Evolutionary conservation across 2,113 vertebrate species (phyloP).

Genomic region (Emydura subglobosa): DNA sequence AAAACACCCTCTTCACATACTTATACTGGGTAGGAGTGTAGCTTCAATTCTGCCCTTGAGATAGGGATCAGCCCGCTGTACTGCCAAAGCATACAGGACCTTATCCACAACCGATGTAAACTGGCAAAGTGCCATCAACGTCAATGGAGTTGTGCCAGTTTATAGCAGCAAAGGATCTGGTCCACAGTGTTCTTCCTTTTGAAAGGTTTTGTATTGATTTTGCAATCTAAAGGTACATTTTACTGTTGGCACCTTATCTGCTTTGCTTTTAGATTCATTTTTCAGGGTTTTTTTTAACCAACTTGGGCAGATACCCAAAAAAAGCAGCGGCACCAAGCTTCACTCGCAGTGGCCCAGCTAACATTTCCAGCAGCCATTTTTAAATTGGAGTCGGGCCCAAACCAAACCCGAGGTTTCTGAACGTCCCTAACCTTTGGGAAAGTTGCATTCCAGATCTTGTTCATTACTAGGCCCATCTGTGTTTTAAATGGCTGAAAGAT

Average conservation of each 20-base stretch:
- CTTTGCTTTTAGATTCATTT: neutral
- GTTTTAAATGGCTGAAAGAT: neutral
- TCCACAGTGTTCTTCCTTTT: neutral
- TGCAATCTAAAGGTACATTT: no score
- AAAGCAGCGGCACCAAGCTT: neutral
- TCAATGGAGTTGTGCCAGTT: fast-evolving
- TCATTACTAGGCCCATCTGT: neutral
- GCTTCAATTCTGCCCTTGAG: neutral
- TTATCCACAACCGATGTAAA: neutral
- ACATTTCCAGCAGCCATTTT: neutral
- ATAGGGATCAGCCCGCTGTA: neutral
- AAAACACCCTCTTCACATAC: neutral
- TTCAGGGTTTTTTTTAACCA: neutral
- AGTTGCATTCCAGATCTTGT: neutral
- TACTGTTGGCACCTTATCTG: neutral
- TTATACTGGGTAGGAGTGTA: neutral
- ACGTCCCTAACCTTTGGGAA: neutral
- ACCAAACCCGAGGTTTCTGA: neutral
- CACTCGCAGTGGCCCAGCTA: neutral
- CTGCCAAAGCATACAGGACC: neutral
- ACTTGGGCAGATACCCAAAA: neutral
- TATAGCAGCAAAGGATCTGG: fast-evolving
- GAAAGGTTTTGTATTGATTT: no score
- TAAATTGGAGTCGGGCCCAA: neutral
- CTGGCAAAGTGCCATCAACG: neutral